Base-by-base conservation (phyloP, 2,113 vertebrate species). In the Miniopterus natalensis region DNA sequence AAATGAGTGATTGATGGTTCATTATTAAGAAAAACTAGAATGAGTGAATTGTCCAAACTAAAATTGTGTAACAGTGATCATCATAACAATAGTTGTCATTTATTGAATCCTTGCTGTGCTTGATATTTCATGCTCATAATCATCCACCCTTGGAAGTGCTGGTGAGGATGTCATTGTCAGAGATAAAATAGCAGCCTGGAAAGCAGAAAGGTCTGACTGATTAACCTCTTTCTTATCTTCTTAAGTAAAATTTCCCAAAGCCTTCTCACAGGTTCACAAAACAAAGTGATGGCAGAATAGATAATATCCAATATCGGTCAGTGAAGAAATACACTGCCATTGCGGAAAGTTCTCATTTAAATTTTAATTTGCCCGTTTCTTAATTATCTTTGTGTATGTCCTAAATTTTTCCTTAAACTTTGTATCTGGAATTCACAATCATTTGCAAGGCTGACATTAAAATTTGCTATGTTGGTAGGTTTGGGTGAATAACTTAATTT, bases 141-240 rank as follows among this genome's bases (percentile, higher is more conserved):
- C 85, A 90, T 31, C 65, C 31, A 68, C 45, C 36, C 27, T 92
- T 75, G 6, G 18, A 86, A 84, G 81, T 79, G 65, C 83, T 84
- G 88, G 91, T 61, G 40, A 94, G 91, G 47, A 70, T 61, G 63
- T 85, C 81, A 78, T 55, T 79, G 45, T 74, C 87, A 74, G 94
- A 97, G 85, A 92, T 61, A 94, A 95, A 94, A 84, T 1, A 95
- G 70, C 59, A 85, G 42, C 40, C 61, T 49, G 45, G 45, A 66
- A 95, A 88, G n/a, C 55, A 49, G 78, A 63, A 57, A 96, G 91
- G 59, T 92, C 88, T 86, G 61, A 49, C 86, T 96, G 73, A 94
- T 83, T 95, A 91, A 95, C 74, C 90, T 93, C 59, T 65, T 94
- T 95, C 84, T 95, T 94, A 92, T 91, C 73, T 85, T 95, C 59